These are phyloP conservation scores for Neogale vison DNA, from an alignment of 2,113 vertebrate genomes.

Conservation along the genomic window DNA sequence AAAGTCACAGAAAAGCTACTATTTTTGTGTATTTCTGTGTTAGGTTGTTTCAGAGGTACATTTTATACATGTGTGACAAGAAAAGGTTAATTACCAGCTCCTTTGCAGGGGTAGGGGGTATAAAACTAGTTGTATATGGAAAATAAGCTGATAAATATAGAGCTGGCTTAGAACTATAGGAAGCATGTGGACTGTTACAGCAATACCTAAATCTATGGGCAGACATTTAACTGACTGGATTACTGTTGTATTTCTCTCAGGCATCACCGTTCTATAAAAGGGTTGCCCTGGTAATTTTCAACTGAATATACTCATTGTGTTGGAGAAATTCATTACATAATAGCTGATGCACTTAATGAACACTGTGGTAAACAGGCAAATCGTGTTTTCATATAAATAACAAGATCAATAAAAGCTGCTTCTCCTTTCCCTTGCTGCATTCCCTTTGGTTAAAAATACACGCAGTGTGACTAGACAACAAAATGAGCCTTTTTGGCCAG, in stretches of 20 bases:
- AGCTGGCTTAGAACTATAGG: neutral
- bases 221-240: constrained; percentile 31
- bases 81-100: constrained; percentile 54
- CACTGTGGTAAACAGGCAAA: constrained; percentile 47
- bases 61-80: neutral
- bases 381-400: constrained; percentile 66
- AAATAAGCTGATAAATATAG: neutral
- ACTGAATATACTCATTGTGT: constrained; percentile 37
- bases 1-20: neutral
- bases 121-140: neutral
- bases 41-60: neutral
- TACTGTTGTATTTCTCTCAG: neutral
- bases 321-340: constrained; percentile 58
- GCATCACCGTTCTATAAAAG: neutral
- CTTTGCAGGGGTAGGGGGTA: neutral
- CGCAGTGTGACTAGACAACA: constrained; percentile 35
- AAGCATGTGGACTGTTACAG: neutral
- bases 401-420: constrained; percentile 37
- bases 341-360: constrained; percentile 72
- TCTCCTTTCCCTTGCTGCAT: neutral
- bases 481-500: neutral
- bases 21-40: neutral
- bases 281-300: constrained; percentile 58
- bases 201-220: neutral
- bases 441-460: constrained; percentile 58